These are phyloP conservation scores for Lanistes nyassanus DNA, from an alignment of 1,140 invertebrate species.

Conservation along the genomic window DNA sequence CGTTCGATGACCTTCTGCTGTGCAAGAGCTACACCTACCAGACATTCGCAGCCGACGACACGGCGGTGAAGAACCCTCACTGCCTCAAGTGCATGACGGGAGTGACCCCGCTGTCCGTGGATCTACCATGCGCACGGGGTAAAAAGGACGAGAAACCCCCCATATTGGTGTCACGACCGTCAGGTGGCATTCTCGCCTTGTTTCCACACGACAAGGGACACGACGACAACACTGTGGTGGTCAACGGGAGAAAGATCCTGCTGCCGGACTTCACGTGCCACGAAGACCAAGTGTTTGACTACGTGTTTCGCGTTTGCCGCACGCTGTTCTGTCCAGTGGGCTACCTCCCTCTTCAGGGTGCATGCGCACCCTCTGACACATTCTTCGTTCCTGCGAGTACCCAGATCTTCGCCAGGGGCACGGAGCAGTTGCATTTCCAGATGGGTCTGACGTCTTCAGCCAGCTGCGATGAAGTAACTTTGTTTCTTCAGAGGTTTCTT, in stretches of 20 bases:
- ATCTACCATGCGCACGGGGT: slow-evolving; percentile 11
- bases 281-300: slow-evolving; percentile 17
- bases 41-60: slow-evolving; percentile 8
- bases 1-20: slow-evolving; percentile 16
- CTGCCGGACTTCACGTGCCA: slow-evolving; percentile 4
- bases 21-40: slow-evolving; percentile 19
- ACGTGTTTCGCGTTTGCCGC: slow-evolving; percentile 20
- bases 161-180: not conserved
- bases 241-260: not conserved
- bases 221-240: not conserved
- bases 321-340: slow-evolving; percentile 15
- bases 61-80: slow-evolving; percentile 21
- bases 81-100: slow-evolving; percentile 21
- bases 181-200: slow-evolving; percentile 16
- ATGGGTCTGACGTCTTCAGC: too few species aligned
- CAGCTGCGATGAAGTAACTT: too few species aligned
- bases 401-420: slow-evolving; percentile 3
- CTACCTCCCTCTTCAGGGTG: not conserved
- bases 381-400: not conserved
- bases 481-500: too few species aligned
- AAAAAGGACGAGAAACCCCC: not conserved
- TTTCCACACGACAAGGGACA: not conserved
- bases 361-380: not conserved
- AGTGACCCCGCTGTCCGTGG: slow-evolving; percentile 3
- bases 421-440: not conserved